Percentiles rank a stretch among this genome's conserved stretches.
These are phyloP conservation scores for Reticulitermes speratus DNA, from an alignment of 1,140 invertebrate genomes.

Conservation along the genomic window DNA sequence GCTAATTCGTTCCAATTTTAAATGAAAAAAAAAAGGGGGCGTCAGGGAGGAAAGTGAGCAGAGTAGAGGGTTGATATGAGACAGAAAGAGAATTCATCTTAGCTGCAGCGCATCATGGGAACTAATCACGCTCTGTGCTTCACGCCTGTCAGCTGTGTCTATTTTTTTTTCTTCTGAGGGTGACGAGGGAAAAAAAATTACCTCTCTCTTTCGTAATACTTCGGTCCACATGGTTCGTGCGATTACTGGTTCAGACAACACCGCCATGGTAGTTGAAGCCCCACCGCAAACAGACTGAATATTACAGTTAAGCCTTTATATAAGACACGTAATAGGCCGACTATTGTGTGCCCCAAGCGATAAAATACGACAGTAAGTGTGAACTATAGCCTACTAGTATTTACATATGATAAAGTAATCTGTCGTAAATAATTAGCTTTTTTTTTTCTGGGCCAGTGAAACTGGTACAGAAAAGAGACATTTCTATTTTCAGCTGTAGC, in stretches of 20 bases:
- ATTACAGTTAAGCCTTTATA: neutral
- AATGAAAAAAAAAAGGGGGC: conserved; percentile 1
- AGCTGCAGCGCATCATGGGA: conserved; percentile 12
- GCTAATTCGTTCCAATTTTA: conserved; percentile 19
- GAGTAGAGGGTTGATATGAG: conserved; percentile 4
- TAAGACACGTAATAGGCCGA: too few relatives aligned
- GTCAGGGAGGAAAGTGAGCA: neutral
- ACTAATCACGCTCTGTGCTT: neutral
- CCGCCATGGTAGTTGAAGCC: neutral
- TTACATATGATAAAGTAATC: neutral
- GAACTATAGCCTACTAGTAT: neutral
- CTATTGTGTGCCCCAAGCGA: neutral
- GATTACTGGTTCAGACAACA: neutral
- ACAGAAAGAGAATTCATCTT: conserved; percentile 10
- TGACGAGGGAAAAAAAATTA: neutral
- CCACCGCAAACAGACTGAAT: neutral
- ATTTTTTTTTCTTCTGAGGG: neutral
- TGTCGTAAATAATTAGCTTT: neutral
- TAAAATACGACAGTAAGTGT: neutral
- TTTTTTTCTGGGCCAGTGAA: neutral
- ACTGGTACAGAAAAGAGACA: too few relatives aligned
- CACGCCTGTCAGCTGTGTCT: neutral
- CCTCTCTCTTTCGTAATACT: neutral
- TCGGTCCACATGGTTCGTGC: neutral
- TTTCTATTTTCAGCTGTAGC: too few relatives aligned